Evolutionary conservation across 1,140 invertebrate genomes (phyloP).

Genomic region (Heterodera carotae): DNA sequence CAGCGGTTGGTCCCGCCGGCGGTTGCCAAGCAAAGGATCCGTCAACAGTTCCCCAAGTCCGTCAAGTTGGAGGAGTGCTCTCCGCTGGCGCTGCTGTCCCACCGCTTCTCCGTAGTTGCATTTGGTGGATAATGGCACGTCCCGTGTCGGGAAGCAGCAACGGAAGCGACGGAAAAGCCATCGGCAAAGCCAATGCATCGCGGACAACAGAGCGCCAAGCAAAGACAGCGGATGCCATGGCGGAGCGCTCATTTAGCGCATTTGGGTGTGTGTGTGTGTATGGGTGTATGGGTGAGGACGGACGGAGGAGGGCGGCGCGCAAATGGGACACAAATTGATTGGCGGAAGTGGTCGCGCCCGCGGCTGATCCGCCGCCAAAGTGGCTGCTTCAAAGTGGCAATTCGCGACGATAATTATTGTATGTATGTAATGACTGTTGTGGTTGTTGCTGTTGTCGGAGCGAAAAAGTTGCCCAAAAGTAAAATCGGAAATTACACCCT

Average conservation of each 20-base stretch:
- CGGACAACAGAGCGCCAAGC: slow-evolving; percentile 5
- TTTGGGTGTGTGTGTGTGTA: background rate
- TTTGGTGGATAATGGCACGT: background rate
- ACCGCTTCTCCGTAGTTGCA: background rate
- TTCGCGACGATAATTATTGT: background rate
- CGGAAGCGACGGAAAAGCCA: background rate
- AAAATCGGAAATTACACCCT: background rate
- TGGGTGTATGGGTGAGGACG: background rate
- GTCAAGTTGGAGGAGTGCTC: background rate
- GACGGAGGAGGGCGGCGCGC: too few relatives aligned
- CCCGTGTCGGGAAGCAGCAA: background rate
- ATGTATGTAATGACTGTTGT: background rate
- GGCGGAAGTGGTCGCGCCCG: too few relatives aligned
- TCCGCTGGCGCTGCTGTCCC: background rate
- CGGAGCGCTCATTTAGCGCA: slow-evolving; percentile 19
- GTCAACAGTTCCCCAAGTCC: background rate
- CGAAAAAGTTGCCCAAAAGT: too few relatives aligned
- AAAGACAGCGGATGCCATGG: slow-evolving; percentile 23
- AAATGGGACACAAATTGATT: background rate
- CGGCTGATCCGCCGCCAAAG: too few relatives aligned
- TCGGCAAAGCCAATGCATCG: slow-evolving; percentile 9
- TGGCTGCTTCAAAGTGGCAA: too few relatives aligned
- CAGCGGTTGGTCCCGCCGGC: background rate
- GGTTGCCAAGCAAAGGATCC: background rate
- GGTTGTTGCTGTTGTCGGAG: background rate